phyloP scores from a whole-genome alignment of 2,797 vertebrate genomes.

The Pangasius macronema region DNA sequence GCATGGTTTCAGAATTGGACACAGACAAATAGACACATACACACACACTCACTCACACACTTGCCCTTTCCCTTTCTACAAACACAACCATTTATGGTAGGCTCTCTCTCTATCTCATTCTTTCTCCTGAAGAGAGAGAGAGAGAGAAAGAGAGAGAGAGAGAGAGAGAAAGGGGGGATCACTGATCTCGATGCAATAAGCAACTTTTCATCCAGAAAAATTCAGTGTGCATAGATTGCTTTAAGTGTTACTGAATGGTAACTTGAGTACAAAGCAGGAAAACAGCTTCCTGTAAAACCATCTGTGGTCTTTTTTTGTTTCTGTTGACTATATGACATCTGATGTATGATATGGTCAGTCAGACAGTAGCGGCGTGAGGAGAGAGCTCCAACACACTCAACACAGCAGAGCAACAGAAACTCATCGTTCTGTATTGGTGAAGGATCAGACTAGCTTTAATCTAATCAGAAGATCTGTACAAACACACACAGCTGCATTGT shows the following conservation, averaged over 20 bases:
- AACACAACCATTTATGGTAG: conserved; percentile 62
- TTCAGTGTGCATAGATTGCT: conserved; percentile 20
- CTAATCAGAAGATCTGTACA: conserved; percentile 10
- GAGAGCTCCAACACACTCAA: neutral
- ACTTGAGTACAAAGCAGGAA: conserved; percentile 16
- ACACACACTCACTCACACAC: conserved; percentile 38
- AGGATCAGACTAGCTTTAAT: conserved; percentile 26
- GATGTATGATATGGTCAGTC: neutral
- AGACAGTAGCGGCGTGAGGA: neutral
- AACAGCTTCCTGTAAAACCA: conserved; percentile 13
- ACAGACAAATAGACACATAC: conserved; percentile 35
- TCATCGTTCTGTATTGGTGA: neutral
- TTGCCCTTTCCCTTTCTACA: conserved; percentile 56
- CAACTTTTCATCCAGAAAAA: conserved; percentile 40
- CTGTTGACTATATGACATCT: neutral
- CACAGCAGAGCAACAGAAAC: neutral
- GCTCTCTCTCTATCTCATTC: conserved; percentile 36
- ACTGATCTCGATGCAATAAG: conserved; percentile 42
- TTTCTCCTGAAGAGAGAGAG: conserved; percentile 27
- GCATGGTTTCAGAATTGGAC: conserved; percentile 14
- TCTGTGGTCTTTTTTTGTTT: conserved; percentile 10
- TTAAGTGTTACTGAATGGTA: conserved; percentile 8
- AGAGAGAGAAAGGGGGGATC: neutral
- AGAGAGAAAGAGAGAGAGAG: conserved; percentile 31
- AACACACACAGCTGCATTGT: neutral